A percentile compares a stretch with the other conserved stretches of the same genome.
Evolutionary conservation across 1,140 invertebrate genomes (phyloP).

Genomic region (Leptinotarsa undecemlineata): DNA sequence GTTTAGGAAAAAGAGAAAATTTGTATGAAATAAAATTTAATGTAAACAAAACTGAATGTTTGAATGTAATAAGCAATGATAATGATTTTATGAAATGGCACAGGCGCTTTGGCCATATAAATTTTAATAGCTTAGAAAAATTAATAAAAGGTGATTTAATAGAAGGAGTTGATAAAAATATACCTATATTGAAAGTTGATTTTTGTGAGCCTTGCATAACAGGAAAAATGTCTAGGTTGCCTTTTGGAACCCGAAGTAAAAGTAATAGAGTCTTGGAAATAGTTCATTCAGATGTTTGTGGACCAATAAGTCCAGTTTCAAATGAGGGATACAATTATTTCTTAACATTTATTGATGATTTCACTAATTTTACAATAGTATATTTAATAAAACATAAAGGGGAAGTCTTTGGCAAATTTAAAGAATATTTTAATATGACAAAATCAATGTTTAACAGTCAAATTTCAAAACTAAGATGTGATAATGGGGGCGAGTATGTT

Average conservation of each 20-base stretch:
- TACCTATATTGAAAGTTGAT: slow-evolving; percentile 25
- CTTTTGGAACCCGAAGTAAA: slow-evolving; percentile 40
- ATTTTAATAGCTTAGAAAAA: slow-evolving; percentile 23
- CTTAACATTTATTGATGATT: slow-evolving; percentile 47
- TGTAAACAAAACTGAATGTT: slow-evolving; percentile 11
- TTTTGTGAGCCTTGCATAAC: slow-evolving; percentile 41
- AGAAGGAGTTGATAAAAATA: slow-evolving; percentile 16
- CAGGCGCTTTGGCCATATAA: slow-evolving; percentile 34
- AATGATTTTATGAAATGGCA: slow-evolving; percentile 30
- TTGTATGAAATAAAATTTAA: slow-evolving; percentile 23
- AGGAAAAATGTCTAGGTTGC: slow-evolving; percentile 41
- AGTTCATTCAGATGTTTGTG: slow-evolving; percentile 45
- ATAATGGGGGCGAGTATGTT: slow-evolving; percentile 45
- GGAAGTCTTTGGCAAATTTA: slow-evolving; percentile 24
- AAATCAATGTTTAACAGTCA: slow-evolving; percentile 28
- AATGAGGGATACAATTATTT: slow-evolving; percentile 50
- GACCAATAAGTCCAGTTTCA: slow-evolving; percentile 46
- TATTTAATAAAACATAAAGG: slow-evolving; percentile 31
- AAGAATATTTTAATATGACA: slow-evolving; percentile 24
- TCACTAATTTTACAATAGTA: slow-evolving; percentile 29
- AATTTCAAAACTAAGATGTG: slow-evolving; percentile 35
- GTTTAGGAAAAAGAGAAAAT: slow-evolving; percentile 9
- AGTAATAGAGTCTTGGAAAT: slow-evolving; percentile 41
- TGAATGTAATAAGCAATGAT: slow-evolving; percentile 11
- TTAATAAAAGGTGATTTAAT: slow-evolving; percentile 21